phyloP scores from a whole-genome alignment of 2,888 invertebrate genomes.

The Lysandra bellargus region DNA sequence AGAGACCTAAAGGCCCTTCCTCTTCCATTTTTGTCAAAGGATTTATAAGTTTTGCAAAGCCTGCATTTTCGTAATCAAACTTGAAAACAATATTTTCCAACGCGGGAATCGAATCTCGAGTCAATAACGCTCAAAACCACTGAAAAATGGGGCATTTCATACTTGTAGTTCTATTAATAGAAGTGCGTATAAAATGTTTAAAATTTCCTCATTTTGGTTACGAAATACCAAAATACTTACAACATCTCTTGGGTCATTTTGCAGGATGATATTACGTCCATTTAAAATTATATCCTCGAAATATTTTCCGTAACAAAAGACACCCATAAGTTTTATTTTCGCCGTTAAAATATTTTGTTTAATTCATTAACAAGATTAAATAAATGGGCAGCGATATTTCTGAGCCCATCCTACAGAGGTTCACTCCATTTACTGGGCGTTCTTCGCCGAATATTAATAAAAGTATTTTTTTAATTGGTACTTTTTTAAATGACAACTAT shows the following conservation, averaged over 20 bases:
- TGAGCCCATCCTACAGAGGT: background rate
- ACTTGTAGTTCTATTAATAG: too few relatives aligned
- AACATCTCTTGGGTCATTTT: background rate
- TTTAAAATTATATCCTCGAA: background rate
- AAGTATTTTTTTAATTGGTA: too few relatives aligned
- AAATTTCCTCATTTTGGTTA: background rate
- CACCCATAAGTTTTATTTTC: background rate
- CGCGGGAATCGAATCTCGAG: too few relatives aligned
- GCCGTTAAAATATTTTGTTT: conserved; percentile 19
- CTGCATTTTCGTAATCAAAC: too few relatives aligned
- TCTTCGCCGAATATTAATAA: background rate
- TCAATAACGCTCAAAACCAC: too few relatives aligned
- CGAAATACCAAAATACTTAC: background rate
- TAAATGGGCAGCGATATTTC: conserved; percentile 31
- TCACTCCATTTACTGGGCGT: conserved; percentile 5
- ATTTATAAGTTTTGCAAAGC: too few relatives aligned
- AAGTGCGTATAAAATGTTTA: background rate
- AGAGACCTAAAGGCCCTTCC: too few relatives aligned
- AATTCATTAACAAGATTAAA: conserved; percentile 27
- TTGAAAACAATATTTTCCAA: too few relatives aligned
- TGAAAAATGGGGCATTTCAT: too few relatives aligned
- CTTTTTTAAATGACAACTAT: too few relatives aligned
- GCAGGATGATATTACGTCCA: background rate
- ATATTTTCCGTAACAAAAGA: conserved; percentile 7
- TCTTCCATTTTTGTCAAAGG: too few relatives aligned